phyloP scores from a whole-genome alignment of 2,888 invertebrate species.

The Aleiodes alternator region DNA sequence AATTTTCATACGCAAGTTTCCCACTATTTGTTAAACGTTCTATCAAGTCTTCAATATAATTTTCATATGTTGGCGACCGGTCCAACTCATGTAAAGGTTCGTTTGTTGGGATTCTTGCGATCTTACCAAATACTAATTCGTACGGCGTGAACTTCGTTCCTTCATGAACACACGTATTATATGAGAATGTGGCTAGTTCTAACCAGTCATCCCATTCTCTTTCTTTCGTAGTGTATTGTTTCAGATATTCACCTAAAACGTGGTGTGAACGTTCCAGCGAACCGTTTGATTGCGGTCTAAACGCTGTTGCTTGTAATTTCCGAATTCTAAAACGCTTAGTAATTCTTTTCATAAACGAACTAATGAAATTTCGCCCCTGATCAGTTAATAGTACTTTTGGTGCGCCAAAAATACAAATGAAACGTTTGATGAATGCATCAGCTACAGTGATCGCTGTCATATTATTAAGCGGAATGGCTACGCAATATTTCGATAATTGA shows the following conservation, averaged over 20 bases:
- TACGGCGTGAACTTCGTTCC: constrained; percentile 1
- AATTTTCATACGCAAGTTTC: no score
- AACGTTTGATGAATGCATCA: constrained; percentile 6
- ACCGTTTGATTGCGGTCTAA: constrained; percentile 54
- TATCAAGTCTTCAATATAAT: no score
- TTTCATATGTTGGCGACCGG: no score
- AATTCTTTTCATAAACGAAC: constrained; percentile 1
- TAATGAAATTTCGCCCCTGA: constrained; percentile 43
- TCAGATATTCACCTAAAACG: no score
- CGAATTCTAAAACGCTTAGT: constrained; percentile 48
- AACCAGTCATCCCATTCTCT: no score
- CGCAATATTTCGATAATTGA: constrained; percentile 46
- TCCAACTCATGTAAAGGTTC: no score
- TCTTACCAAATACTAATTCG: constrained; percentile 34
- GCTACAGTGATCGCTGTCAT: not conserved
- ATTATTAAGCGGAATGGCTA: constrained; percentile 47
- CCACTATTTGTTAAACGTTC: no score
- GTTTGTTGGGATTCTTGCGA: not conserved
- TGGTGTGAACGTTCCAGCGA: no score
- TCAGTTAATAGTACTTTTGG: constrained; percentile 36
- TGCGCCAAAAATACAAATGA: constrained; percentile 31
- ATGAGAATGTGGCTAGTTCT: constrained; percentile 39
- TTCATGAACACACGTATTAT: no score
- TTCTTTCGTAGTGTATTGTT: no score
- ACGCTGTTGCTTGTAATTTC: constrained; percentile 50